Conservation (phyloP, 2,113 vertebrate species). For the Pyxicephalus adspersus region DNA sequence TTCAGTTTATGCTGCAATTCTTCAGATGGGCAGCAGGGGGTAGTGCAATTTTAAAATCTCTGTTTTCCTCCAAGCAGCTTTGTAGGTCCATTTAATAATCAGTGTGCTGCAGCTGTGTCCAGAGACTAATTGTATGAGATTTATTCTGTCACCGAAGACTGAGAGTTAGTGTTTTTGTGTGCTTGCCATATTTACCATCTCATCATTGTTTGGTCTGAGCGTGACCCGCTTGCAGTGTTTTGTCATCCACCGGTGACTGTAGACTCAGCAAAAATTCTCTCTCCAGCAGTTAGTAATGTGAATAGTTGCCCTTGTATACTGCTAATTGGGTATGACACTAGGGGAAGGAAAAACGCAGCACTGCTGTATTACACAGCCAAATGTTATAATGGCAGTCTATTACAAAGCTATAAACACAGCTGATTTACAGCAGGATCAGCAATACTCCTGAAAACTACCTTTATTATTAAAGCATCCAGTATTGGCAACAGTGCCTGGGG, state of each 20-base stretch:
- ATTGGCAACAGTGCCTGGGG: no score
- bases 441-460: neutral
- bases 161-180: neutral
- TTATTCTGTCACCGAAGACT: neutral
- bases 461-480: no score
- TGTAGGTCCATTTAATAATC: neutral
- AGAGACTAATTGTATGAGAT: neutral
- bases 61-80: neutral
- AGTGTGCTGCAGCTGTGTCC: neutral
- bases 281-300: neutral
- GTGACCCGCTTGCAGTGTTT: slow-evolving; percentile 19
- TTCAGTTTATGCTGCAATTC: no score
- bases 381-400: neutral
- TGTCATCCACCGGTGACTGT: slow-evolving; percentile 5
- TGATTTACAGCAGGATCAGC: neutral
- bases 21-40: neutral
- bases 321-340: slow-evolving; percentile 3
- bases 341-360: neutral
- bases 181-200: slow-evolving; percentile 18
- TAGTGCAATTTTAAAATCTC: no score
- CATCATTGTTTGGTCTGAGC: slow-evolving; percentile 3
- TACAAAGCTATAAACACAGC: neutral
- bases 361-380: slow-evolving; percentile 4
- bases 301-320: slow-evolving; percentile 2
- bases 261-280: neutral